Evolutionary conservation across 1,140 invertebrate genomes (phyloP).

Genomic region (Hylyphantes graminicola): DNA sequence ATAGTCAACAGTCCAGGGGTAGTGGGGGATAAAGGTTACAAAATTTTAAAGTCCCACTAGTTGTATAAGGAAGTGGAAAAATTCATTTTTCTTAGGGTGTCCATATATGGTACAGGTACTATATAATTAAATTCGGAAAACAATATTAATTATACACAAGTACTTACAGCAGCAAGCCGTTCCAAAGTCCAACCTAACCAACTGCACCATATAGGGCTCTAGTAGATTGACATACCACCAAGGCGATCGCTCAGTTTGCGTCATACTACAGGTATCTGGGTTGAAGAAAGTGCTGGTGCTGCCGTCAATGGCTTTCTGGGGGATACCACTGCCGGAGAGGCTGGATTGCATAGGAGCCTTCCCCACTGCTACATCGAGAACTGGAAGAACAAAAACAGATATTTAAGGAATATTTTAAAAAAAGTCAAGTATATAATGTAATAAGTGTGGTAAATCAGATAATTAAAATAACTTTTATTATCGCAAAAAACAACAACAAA

Average conservation of each 20-base stretch:
- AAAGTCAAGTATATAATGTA: too few species aligned
- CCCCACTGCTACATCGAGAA: conserved; percentile 93
- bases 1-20: too few species aligned
- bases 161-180: conserved; percentile 86
- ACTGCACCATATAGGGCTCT: conserved; percentile 94
- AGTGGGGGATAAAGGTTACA: too few species aligned
- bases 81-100: too few species aligned
- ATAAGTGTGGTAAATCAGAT: too few species aligned
- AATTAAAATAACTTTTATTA: too few species aligned
- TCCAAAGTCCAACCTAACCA: conserved; percentile 91
- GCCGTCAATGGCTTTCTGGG: conserved; percentile 90
- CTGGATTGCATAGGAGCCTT: conserved; percentile 96
- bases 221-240: conserved; percentile 97
- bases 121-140: too few species aligned
- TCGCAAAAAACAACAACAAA: too few species aligned
- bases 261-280: conserved; percentile 84
- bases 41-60: too few species aligned
- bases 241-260: conserved; percentile 80
- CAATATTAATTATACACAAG: too few species aligned
- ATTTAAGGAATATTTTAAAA: neutral
- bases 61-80: conserved; percentile 26
- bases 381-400: conserved; percentile 71
- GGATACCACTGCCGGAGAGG: conserved; percentile 81
- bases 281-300: conserved; percentile 86
- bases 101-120: too few species aligned